Percentiles rank a stretch among this genome's conserved stretches.
Conservation (phyloP, 2,888 invertebrate genomes). For the Lasioglossum vierecki region DNA sequence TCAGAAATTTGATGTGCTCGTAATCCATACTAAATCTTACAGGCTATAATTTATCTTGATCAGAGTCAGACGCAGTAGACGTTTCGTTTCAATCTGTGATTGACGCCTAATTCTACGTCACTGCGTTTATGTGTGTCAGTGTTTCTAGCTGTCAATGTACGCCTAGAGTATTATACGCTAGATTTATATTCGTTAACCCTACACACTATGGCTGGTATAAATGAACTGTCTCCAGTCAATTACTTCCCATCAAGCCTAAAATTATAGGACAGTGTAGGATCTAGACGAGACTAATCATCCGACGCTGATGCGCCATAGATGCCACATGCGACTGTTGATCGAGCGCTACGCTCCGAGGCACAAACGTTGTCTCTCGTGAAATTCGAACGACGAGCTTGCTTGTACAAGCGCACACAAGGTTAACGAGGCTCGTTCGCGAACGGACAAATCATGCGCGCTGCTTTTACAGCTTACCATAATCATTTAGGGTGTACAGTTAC, state of each 20-base stretch:
- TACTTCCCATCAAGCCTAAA: neutral
- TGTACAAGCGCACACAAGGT: neutral
- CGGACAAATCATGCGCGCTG: neutral
- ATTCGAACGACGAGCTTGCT: neutral
- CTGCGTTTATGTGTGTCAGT: too few relatives aligned
- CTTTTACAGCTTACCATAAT: neutral
- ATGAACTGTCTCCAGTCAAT: too few relatives aligned
- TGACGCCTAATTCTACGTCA: too few relatives aligned
- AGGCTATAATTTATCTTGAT: too few relatives aligned
- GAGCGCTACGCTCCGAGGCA: neutral
- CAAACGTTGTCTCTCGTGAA: neutral
- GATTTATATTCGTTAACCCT: too few relatives aligned
- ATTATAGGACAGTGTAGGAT: neutral
- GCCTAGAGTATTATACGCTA: too few relatives aligned
- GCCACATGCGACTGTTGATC: neutral
- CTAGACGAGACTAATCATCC: neutral
- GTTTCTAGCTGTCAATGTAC: too few relatives aligned
- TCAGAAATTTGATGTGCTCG: too few relatives aligned
- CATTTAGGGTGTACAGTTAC: neutral
- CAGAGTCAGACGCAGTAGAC: too few relatives aligned
- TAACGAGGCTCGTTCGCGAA: neutral
- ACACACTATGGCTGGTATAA: too few relatives aligned
- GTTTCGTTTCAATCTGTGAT: too few relatives aligned
- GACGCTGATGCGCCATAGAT: neutral
- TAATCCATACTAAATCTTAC: too few relatives aligned